phyloP scores from a whole-genome alignment of 2,797 vertebrate genomes.

The Smutsia gigantea region DNA sequence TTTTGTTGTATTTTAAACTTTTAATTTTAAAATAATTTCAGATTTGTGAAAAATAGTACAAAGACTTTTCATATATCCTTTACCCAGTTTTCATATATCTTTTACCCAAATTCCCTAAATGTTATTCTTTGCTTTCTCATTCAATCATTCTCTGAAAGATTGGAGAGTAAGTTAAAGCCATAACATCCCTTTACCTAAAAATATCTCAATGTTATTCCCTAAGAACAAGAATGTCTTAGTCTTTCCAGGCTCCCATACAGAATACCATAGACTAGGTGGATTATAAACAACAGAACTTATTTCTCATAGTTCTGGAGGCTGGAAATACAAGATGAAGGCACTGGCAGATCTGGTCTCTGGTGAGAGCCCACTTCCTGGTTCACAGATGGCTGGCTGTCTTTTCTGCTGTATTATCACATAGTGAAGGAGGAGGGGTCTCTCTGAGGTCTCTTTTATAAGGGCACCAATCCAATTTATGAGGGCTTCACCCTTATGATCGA shows the following conservation, averaged over 20 bases:
- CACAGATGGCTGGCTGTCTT: not conserved
- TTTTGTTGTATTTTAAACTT: not conserved
- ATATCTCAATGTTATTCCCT: not conserved
- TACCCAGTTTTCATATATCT: not conserved
- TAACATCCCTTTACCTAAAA: not conserved
- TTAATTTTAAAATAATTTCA: not conserved
- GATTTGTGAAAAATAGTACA: not conserved
- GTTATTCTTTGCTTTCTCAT: not conserved
- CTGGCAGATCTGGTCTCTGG: not conserved
- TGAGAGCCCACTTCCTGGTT: not conserved
- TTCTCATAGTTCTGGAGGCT: not conserved
- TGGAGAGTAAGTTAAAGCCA: not conserved
- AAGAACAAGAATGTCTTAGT: not conserved
- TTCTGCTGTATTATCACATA: not conserved
- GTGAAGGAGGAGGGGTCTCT: too few species aligned
- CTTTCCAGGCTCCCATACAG: not conserved
- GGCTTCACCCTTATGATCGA: too few species aligned
- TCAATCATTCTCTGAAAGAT: not conserved
- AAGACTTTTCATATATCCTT: not conserved
- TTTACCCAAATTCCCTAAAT: not conserved
- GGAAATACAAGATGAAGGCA: not conserved
- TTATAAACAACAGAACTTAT: not conserved
- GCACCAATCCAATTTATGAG: not conserved
- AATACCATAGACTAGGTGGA: not conserved
- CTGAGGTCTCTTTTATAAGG: not conserved